Evolutionary conservation across 2,888 invertebrate genomes (phyloP).

Genomic region (Adelognathus sp.): DNA sequence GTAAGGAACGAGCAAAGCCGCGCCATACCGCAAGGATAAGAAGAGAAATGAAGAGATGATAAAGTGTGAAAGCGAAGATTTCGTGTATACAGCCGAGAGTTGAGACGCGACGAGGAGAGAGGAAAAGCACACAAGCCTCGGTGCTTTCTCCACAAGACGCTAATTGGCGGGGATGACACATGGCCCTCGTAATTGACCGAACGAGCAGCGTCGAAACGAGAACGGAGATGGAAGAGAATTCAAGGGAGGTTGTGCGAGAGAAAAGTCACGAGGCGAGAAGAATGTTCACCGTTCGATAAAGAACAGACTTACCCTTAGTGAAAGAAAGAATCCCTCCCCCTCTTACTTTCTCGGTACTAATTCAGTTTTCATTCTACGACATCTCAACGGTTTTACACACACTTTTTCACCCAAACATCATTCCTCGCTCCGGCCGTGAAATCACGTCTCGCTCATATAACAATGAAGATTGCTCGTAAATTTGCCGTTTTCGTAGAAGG

Average conservation of each 20-base stretch:
- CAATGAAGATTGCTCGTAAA: no score
- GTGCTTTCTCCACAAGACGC: constrained; percentile 69
- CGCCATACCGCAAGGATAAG: constrained; percentile 13
- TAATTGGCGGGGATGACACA: constrained; percentile 80
- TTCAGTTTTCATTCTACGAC: constrained; percentile 5
- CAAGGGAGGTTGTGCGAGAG: no score
- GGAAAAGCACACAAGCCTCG: constrained; percentile 42
- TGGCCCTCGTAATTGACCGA: constrained; percentile 78
- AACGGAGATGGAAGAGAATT: no score
- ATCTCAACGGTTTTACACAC: background rate
- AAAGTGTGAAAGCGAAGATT: constrained; percentile 41
- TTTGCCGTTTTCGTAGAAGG: no score
- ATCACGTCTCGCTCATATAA: constrained; percentile 10
- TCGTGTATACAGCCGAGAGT: constrained; percentile 2
- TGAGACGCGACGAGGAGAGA: constrained; percentile 25
- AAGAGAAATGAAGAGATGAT: constrained; percentile 40
- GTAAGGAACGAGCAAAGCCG: no score
- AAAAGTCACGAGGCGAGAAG: constrained; percentile 20
- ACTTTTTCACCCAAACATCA: background rate
- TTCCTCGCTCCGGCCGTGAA: no score
- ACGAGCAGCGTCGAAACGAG: constrained; percentile 70
- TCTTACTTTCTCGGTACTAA: background rate
- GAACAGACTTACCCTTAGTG: background rate
- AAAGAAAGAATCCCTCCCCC: constrained; percentile 2
- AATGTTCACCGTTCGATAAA: constrained; percentile 11